phyloP scores from a whole-genome alignment of 2,888 invertebrate species.

The Serrognathus titanus region DNA sequence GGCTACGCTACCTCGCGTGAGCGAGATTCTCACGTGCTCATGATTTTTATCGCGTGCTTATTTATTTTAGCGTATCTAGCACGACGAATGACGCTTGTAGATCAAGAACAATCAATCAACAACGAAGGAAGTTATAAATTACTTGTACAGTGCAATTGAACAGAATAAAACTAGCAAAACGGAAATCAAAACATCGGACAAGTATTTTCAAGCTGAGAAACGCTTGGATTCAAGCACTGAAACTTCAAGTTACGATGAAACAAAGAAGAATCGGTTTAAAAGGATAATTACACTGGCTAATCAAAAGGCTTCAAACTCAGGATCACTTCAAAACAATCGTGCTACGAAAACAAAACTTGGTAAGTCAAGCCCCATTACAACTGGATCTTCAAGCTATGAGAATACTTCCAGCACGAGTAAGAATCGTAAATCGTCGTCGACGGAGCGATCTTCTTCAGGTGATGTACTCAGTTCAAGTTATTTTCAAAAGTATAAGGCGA shows the following conservation, averaged over 20 bases:
- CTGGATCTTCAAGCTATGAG: slow-evolving; percentile 5
- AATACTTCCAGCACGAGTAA: slow-evolving; percentile 1
- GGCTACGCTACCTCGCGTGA: no score
- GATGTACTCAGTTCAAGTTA: slow-evolving; percentile 10
- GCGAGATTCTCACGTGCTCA: no score
- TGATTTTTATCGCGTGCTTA: no score
- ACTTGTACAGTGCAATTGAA: slow-evolving; percentile 11
- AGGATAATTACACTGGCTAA: not conserved
- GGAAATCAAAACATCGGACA: not conserved
- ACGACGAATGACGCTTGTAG: no score
- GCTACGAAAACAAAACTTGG: not conserved
- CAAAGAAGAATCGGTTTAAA: not conserved
- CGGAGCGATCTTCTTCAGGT: not conserved
- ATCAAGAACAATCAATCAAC: no score
- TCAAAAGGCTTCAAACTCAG: not conserved
- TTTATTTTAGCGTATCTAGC: no score
- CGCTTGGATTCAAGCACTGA: slow-evolving; percentile 12
- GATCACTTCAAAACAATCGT: not conserved
- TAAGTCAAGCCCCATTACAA: not conserved
- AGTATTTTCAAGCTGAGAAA: not conserved
- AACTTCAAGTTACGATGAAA: slow-evolving; percentile 3
- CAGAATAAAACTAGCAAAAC: not conserved
- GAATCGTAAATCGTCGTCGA: not conserved
- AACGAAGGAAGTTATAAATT: slow-evolving; percentile 16
- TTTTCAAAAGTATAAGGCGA: slow-evolving; percentile 11